Evolutionary conservation across 2,888 invertebrate species (phyloP).

Genomic region (Philonicus albiceps): DNA sequence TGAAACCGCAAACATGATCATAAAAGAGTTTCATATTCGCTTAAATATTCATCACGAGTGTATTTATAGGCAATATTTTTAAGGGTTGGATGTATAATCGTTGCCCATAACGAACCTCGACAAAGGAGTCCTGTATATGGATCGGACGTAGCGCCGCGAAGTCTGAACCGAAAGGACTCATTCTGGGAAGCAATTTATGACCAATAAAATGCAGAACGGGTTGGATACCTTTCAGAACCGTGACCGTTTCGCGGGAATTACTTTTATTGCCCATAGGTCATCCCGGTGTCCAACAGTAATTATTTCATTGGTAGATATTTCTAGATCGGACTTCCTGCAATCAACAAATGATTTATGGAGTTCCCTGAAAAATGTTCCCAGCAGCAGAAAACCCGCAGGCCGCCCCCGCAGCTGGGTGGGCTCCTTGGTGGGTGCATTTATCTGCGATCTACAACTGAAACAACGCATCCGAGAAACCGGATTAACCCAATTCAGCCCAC

Average conservation of each 20-base stretch:
- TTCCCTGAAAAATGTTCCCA: neutral
- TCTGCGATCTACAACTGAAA: constrained; percentile 19
- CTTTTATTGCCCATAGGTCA: neutral
- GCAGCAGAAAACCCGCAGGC: neutral
- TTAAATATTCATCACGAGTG: neutral
- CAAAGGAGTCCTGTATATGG: neutral
- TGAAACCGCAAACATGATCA: neutral
- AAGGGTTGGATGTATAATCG: neutral
- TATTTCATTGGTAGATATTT: constrained; percentile 41
- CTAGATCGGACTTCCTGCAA: constrained; percentile 29
- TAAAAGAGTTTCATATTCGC: neutral
- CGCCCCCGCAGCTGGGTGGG: neutral
- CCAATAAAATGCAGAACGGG: neutral
- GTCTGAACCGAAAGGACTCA: neutral
- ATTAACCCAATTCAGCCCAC: constrained; percentile 10
- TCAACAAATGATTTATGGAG: constrained; percentile 30
- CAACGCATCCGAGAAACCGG: constrained; percentile 17
- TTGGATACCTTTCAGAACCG: neutral
- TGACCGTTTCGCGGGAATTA: neutral
- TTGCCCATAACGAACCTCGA: neutral
- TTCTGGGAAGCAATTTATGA: neutral
- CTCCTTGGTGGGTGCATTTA: neutral
- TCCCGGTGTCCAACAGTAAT: constrained; percentile 8
- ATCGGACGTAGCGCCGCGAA: neutral
- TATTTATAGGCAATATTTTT: neutral